Conservation (phyloP, 2,113 vertebrate species). For the Centropus bengalensis region DNA sequence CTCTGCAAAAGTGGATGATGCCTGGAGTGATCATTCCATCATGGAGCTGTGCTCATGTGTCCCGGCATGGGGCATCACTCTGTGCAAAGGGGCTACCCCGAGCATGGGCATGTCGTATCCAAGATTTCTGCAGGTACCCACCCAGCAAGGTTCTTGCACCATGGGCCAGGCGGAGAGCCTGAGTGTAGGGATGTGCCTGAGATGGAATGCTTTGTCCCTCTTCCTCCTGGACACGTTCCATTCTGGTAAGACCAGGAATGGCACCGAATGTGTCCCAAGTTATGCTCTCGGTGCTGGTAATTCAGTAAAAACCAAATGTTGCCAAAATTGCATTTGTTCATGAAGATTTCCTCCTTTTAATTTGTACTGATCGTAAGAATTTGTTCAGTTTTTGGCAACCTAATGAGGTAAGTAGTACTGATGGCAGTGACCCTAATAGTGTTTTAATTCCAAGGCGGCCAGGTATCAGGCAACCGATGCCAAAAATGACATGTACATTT, state of each 20-base stretch:
- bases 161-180: not conserved
- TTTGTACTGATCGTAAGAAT: not conserved
- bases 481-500: not conserved
- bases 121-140: not conserved
- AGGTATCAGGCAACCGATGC: not conserved
- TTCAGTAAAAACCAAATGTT: not conserved
- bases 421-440: not conserved
- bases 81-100: not conserved
- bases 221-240: not conserved
- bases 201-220: not conserved
- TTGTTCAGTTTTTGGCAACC: not conserved
- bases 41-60: not conserved
- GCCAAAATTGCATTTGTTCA: not conserved
- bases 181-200: not conserved
- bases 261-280: accelerated
- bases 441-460: not conserved
- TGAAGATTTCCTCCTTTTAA: not conserved
- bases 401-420: not conserved
- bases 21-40: not conserved
- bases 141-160: not conserved
- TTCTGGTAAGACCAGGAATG: not conserved
- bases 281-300: not conserved
- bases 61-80: not conserved
- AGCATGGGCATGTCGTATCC: accelerated
- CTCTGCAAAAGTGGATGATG: not conserved